Conservation (phyloP, 2,113 vertebrate species). For the Myanophis thanlyinensis region DNA sequence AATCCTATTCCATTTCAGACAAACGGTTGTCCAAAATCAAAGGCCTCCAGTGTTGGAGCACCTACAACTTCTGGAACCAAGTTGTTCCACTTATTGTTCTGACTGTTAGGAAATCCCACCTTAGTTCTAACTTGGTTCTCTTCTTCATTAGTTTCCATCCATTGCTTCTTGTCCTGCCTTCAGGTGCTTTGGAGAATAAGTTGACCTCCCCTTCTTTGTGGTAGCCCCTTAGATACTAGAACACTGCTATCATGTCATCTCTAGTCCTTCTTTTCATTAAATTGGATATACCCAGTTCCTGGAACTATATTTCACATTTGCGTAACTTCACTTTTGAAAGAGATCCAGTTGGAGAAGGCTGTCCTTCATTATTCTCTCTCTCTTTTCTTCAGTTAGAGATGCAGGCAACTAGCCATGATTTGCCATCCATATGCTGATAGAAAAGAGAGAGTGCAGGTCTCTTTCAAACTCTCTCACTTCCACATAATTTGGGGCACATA, state of each 20-base stretch:
- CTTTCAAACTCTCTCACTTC: not conserved
- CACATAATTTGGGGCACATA: not conserved
- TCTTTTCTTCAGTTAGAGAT: not conserved
- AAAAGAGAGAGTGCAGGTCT: not conserved
- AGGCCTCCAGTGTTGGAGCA: no score
- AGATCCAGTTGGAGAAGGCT: not conserved
- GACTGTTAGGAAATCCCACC: no score
- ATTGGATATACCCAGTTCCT: not conserved
- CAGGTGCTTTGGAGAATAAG: no score
- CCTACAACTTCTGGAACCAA: no score
- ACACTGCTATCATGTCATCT: not conserved
- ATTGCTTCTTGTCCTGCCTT: no score
- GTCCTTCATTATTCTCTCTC: not conserved
- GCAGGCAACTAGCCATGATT: not conserved
- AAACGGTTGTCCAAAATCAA: no score
- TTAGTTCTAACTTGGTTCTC: no score
- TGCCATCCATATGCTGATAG: not conserved
- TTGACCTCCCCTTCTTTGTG: no score
- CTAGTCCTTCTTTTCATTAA: not conserved
- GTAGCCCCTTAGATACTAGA: not conserved
- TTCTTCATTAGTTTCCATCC: no score
- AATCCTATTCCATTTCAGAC: no score
- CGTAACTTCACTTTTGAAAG: not conserved
- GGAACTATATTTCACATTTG: not conserved
- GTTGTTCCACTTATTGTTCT: no score